These are phyloP conservation scores for Cheilosia scutellata DNA, from an alignment of 2,888 invertebrate genomes.

Conservation along the genomic window DNA sequence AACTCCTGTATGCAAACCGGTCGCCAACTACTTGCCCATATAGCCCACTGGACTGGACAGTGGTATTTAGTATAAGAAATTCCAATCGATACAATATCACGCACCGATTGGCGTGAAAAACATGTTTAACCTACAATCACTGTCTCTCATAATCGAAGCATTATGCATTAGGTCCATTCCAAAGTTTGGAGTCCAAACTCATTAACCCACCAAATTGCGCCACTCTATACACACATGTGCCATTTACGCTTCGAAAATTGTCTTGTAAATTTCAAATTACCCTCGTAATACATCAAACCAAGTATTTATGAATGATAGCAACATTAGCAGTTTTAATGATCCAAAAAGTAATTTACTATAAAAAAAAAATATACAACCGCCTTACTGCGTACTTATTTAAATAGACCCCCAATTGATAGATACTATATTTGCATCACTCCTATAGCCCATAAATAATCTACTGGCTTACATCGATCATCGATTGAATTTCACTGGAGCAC, in stretches of 20 bases:
- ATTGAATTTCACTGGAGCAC: background rate
- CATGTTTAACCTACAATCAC: no score
- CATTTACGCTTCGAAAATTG: background rate
- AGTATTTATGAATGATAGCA: background rate
- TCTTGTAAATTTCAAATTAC: background rate
- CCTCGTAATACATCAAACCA: background rate
- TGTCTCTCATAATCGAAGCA: background rate
- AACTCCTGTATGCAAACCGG: no score
- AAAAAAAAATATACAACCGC: background rate
- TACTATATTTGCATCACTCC: slow-evolving; percentile 27
- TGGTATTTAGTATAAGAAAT: no score
- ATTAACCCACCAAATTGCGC: background rate
- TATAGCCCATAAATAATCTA: slow-evolving; percentile 37
- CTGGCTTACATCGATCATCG: slow-evolving; percentile 39
- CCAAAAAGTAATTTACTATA: background rate
- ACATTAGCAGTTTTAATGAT: background rate
- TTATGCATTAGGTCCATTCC: background rate
- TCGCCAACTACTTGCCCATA: no score
- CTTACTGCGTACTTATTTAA: background rate
- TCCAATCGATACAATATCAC: background rate
- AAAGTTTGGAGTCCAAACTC: background rate
- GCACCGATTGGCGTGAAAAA: background rate
- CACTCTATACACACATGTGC: no score
- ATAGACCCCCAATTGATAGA: slow-evolving; percentile 10
- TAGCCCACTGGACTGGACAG: no score